These are phyloP conservation scores for Neotoma lepida DNA, from an alignment of 2,113 vertebrate species.

Conservation along the genomic window DNA sequence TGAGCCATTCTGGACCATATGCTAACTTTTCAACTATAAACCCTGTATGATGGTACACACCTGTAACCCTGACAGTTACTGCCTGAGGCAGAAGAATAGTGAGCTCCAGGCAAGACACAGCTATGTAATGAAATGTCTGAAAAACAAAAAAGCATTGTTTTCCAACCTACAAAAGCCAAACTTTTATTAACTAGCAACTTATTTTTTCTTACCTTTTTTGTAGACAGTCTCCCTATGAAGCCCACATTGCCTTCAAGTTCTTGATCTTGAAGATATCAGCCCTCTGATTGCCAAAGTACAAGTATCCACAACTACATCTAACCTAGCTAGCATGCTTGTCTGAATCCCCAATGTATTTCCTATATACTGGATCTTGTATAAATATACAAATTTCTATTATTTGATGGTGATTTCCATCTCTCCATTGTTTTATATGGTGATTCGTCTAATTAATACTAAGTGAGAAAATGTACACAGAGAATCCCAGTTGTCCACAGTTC, in stretches of 20 bases:
- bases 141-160: not conserved
- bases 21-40: conserved; percentile 6
- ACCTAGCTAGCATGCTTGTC: not conserved
- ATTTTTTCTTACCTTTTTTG: not conserved
- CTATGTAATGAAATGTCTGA: not conserved
- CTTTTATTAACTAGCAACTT: not conserved
- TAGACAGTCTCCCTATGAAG: not conserved
- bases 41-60: no score
- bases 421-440: not conserved
- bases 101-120: not conserved
- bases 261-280: not conserved
- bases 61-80: not conserved
- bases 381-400: not conserved
- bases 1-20: not conserved
- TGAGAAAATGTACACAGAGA: not conserved
- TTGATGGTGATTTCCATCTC: not conserved
- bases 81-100: not conserved
- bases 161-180: not conserved
- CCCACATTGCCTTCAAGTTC: not conserved
- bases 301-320: not conserved
- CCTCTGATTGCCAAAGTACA: not conserved
- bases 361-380: not conserved
- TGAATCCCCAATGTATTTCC: conserved; percentile 20
- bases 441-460: not conserved
- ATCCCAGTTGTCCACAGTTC: not conserved